A percentile compares a stretch with the other conserved stretches of the same genome.
phyloP scores from a whole-genome alignment of 2,888 invertebrate species.

The Noctua janthe region DNA sequence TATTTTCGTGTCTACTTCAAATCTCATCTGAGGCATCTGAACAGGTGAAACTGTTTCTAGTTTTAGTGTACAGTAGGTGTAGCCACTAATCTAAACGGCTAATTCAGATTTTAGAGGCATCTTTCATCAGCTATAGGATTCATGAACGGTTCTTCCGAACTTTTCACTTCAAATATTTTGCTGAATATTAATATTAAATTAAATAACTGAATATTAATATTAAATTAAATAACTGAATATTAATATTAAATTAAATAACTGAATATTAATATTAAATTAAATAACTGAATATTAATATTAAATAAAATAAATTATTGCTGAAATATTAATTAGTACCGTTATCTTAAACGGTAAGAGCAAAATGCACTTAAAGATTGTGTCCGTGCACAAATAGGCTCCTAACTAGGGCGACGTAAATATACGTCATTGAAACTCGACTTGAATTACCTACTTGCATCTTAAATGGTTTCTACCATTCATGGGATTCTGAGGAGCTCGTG shows the following conservation, averaged over 20 bases:
- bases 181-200: too few relatives aligned
- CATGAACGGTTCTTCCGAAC: background rate
- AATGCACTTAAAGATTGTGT: background rate
- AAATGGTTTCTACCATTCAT: too few relatives aligned
- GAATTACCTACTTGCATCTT: background rate
- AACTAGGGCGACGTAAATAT: constrained; percentile 8
- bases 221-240: too few relatives aligned
- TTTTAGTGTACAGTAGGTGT: too few relatives aligned
- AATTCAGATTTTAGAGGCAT: background rate
- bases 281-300: too few relatives aligned
- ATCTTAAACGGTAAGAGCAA: background rate
- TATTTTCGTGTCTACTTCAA: background rate
- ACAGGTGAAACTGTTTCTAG: background rate
- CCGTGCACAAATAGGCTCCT: background rate
- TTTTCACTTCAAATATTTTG: background rate
- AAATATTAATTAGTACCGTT: constrained; percentile 8
- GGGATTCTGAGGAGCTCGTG: too few relatives aligned
- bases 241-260: too few relatives aligned
- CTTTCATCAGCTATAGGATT: background rate
- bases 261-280: too few relatives aligned
- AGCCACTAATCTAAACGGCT: background rate
- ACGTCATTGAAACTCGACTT: background rate
- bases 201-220: too few relatives aligned
- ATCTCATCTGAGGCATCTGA: background rate
- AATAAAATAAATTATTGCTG: too few relatives aligned